Conservation (phyloP, 2,797 vertebrate genomes). For the Pseudochaenichthys georgianus region DNA sequence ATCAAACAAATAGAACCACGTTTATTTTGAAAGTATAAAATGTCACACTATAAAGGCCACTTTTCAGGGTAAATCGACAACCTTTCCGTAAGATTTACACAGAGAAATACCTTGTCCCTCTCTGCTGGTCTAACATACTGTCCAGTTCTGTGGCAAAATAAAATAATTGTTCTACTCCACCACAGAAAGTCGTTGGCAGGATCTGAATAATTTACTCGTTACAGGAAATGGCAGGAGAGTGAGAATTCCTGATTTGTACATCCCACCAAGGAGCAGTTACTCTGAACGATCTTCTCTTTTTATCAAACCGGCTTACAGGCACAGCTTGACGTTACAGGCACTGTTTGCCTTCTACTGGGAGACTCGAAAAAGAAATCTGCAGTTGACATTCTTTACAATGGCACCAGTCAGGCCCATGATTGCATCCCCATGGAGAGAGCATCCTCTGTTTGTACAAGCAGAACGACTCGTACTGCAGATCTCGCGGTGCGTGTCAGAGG, state of each 20-base stretch:
- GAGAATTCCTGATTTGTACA: conserved; percentile 82
- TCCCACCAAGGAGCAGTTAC: conserved; percentile 81
- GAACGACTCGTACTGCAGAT: conserved; percentile 50
- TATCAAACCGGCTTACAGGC: conserved; percentile 81
- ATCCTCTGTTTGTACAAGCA: conserved; percentile 64
- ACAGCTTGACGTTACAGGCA: conserved; percentile 88
- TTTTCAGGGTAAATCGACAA: conserved; percentile 88
- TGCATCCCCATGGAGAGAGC: conserved; percentile 70
- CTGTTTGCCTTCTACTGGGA: conserved; percentile 84
- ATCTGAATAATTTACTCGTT: conserved; percentile 84
- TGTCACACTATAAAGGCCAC: conserved; percentile 91
- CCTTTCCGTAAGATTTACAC: conserved; percentile 84
- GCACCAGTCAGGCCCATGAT: conserved; percentile 79
- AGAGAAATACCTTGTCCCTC: conserved; percentile 79
- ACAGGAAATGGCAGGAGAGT: conserved; percentile 84
- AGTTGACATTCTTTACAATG: conserved; percentile 87
- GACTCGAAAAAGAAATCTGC: conserved; percentile 74
- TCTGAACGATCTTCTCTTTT: conserved; percentile 71
- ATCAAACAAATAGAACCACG: conserved; percentile 90
- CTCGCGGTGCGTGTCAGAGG: conserved; percentile 52
- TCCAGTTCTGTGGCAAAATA: conserved; percentile 82
- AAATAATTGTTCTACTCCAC: conserved; percentile 81
- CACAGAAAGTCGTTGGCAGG: conserved; percentile 85
- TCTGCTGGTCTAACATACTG: conserved; percentile 78
- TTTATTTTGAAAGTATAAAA: conserved; percentile 93